Percentiles rank a stretch among this genome's conserved stretches.
Evolutionary conservation across 2,888 invertebrate species (phyloP).

Genomic region (Rhyacophila evoluta): DNA sequence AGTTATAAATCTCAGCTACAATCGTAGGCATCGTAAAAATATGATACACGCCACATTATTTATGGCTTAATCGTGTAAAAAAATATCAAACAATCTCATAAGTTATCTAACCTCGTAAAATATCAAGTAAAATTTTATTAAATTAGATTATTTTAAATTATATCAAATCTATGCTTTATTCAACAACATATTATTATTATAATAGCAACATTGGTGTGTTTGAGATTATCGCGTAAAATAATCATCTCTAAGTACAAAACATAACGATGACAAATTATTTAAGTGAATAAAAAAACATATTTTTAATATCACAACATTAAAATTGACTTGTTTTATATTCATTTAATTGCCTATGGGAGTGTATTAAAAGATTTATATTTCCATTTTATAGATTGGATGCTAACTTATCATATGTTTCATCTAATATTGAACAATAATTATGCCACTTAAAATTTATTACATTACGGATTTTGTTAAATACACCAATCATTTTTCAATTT

Average conservation of each 20-base stretch:
- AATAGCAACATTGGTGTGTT: too few species aligned
- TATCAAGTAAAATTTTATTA: too few species aligned
- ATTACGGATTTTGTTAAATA: not conserved
- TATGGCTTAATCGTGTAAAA: not conserved
- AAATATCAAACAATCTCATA: not conserved
- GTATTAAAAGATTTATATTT: not conserved
- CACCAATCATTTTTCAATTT: slow-evolving; percentile 24
- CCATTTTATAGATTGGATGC: not conserved
- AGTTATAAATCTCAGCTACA: too few species aligned
- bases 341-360: not conserved
- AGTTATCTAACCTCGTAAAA: not conserved
- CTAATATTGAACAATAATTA: slow-evolving; percentile 12
- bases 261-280: not conserved
- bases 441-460: slow-evolving; percentile 9
- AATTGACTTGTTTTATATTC: not conserved
- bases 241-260: too few species aligned
- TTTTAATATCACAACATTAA: not conserved
- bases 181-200: too few species aligned
- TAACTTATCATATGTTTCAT: not conserved
- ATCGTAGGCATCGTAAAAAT: too few species aligned
- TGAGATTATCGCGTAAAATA: too few species aligned
- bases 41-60: not conserved
- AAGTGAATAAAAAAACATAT: slow-evolving; percentile 11
- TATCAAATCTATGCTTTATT: too few species aligned
- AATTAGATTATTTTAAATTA: too few species aligned